These are phyloP conservation scores for Parazoanthus atlanticus DNA, from an alignment of 92 coral and sea anemone species.

Conservation along the genomic window DNA sequence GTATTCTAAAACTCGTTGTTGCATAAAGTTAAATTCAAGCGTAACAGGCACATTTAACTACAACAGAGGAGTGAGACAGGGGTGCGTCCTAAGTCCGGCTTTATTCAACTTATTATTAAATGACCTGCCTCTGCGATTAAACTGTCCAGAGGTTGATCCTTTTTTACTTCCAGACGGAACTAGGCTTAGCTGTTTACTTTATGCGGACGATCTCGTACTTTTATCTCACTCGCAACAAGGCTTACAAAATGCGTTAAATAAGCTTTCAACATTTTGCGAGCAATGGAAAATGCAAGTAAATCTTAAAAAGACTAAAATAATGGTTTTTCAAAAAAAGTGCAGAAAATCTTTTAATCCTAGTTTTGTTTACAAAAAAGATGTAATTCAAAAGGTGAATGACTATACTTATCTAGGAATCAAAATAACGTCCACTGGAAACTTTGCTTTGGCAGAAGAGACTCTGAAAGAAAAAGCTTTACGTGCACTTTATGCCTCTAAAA, in stretches of 20 bases:
- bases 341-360: not conserved
- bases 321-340: not conserved
- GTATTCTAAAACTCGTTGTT: conserved; percentile 38
- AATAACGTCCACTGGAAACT: not conserved
- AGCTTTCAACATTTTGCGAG: no score
- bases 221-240: not conserved
- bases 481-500: not conserved
- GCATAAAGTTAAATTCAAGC: not conserved
- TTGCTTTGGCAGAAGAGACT: no score
- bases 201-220: conserved; percentile 1
- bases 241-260: not conserved
- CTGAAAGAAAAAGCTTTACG: not conserved
- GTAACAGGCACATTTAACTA: conserved; percentile 7
- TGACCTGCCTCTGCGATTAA: not conserved
- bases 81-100: conserved; percentile 7
- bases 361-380: not conserved
- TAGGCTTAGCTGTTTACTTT: conserved; percentile 5
- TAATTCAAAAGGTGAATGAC: not conserved
- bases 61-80: conserved; percentile 41
- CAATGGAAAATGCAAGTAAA: no score
- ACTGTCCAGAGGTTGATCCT: conserved; percentile 1
- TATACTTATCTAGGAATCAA: not conserved
- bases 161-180: conserved; percentile 8
- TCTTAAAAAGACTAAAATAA: no score
- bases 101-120: conserved; percentile 12